These are phyloP conservation scores for Nemopilema nomurai DNA, from an alignment of 30 jellyfish, hydroid and myxozoan species.

Conservation along the genomic window DNA sequence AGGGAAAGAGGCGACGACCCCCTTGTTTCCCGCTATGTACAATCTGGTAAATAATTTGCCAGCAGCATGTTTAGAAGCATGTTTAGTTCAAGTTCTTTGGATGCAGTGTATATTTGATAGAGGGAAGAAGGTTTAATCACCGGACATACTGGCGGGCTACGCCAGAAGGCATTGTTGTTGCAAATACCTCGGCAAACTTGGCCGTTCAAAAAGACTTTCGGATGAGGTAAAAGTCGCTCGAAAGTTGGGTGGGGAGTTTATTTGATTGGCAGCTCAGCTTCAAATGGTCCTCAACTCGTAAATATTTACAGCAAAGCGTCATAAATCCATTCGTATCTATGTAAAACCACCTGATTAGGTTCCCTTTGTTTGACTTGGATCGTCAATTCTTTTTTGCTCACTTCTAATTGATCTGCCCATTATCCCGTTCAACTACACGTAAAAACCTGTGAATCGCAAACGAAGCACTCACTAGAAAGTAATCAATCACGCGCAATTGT, in stretches of 20 bases:
- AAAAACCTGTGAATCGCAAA: constrained; percentile 33
- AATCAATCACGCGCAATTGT: constrained; percentile 16
- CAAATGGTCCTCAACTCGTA: constrained; percentile 44
- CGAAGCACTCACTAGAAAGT: constrained; percentile 7
- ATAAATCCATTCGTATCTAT: constrained; percentile 54
- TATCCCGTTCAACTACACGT: constrained; percentile 20
- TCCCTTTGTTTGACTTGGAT: constrained; percentile 35
- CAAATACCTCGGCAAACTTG: not conserved
- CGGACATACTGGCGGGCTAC: too few species aligned
- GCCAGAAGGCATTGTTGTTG: too few species aligned
- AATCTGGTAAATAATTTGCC: too few species aligned
- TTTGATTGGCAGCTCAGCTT: not conserved
- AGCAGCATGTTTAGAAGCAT: too few species aligned
- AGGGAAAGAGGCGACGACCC: too few species aligned
- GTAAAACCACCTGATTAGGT: constrained; percentile 75
- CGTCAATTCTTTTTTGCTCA: constrained; percentile 35
- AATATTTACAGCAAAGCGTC: constrained; percentile 70
- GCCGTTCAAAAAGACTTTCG: not conserved
- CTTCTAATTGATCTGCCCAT: constrained; percentile 31
- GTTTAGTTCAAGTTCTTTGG: too few species aligned
- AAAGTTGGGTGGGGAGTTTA: not conserved
- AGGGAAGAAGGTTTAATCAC: too few species aligned
- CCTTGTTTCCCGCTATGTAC: too few species aligned
- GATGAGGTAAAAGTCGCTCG: not conserved
- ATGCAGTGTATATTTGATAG: too few species aligned